Conservation (phyloP, 2,797 vertebrate species). For the Lates japonicus region DNA sequence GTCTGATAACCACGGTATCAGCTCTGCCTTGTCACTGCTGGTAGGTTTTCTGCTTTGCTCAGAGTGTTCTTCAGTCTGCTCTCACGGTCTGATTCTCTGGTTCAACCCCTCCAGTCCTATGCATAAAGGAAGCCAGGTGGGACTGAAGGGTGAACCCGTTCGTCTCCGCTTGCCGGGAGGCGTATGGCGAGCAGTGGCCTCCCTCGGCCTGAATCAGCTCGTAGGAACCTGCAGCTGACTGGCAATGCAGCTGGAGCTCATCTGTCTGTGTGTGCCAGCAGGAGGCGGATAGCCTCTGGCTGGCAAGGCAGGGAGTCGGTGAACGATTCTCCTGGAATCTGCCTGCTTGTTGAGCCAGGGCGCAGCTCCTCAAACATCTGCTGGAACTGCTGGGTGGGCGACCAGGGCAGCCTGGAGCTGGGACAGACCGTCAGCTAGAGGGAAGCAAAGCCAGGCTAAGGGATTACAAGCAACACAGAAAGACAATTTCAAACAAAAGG, state of each 20-base stretch:
- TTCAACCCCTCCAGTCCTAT: slow-evolving; percentile 92
- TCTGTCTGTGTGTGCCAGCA: slow-evolving; percentile 92
- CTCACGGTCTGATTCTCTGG: slow-evolving; percentile 88
- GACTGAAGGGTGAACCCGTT: slow-evolving; percentile 90
- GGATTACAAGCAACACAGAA: slow-evolving; percentile 34
- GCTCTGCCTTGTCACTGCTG: slow-evolving; percentile 89
- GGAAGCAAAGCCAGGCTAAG: neutral
- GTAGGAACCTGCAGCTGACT: slow-evolving; percentile 95
- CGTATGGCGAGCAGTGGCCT: slow-evolving; percentile 89
- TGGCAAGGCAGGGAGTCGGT: slow-evolving; percentile 89
- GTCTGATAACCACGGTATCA: slow-evolving; percentile 92
- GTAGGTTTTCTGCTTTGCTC: slow-evolving; percentile 92
- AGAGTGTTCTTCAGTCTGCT: slow-evolving; percentile 89
- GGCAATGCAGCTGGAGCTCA: slow-evolving; percentile 93
- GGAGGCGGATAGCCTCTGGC: slow-evolving; percentile 87
- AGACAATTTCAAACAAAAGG: slow-evolving; percentile 17
- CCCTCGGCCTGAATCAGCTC: slow-evolving; percentile 95
- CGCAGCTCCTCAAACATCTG: slow-evolving; percentile 98
- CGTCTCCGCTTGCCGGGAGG: slow-evolving; percentile 92
- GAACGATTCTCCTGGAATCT: slow-evolving; percentile 81
- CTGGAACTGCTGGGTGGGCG: slow-evolving; percentile 98
- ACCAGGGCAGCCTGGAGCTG: slow-evolving; percentile 95
- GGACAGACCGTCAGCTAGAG: slow-evolving; percentile 93
- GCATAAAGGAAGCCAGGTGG: slow-evolving; percentile 88
- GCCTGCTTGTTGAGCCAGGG: slow-evolving; percentile 91